Evolutionary conservation across 2,113 vertebrate species (phyloP).

Genomic region (Sander vitreus): DNA sequence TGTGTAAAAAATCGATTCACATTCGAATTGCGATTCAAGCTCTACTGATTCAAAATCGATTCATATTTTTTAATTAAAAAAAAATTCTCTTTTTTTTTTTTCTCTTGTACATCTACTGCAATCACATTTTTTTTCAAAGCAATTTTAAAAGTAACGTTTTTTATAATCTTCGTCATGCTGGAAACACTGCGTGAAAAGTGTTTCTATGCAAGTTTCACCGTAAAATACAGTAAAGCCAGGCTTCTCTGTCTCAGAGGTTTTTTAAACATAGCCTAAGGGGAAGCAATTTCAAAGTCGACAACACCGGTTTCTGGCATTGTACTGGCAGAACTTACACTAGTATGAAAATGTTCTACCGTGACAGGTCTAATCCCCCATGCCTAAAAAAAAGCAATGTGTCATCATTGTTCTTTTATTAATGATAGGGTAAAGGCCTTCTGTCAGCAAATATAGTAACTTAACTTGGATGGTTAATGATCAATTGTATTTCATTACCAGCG

Average conservation of each 20-base stretch:
- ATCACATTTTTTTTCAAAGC: not conserved
- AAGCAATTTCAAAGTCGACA: conserved; percentile 39
- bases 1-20: too few relatives aligned
- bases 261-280: conserved; percentile 23
- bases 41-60: too few relatives aligned
- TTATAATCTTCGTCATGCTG: not conserved
- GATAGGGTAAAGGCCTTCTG: conserved; percentile 18
- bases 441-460: conserved; percentile 13
- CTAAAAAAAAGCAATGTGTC: conserved; percentile 35
- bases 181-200: conserved; percentile 11
- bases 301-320: conserved; percentile 40
- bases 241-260: conserved; percentile 18
- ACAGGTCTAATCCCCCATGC: conserved; percentile 33
- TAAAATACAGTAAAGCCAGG: conserved; percentile 29
- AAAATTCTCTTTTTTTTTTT: too few relatives aligned
- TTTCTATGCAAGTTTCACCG: conserved; percentile 30
- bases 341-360: conserved; percentile 39
- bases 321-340: conserved; percentile 50
- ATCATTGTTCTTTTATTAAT: conserved; percentile 30
- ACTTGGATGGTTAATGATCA: not conserved
- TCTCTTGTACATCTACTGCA: too few relatives aligned
- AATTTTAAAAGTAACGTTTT: conserved; percentile 5
- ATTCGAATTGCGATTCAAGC: too few relatives aligned
- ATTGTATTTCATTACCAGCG: not conserved
- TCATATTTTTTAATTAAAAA: too few relatives aligned